A percentile compares a stretch with the other conserved stretches of the same genome.
phyloP scores from a whole-genome alignment of 1,140 invertebrate genomes.

The Diorhabda elongata region DNA sequence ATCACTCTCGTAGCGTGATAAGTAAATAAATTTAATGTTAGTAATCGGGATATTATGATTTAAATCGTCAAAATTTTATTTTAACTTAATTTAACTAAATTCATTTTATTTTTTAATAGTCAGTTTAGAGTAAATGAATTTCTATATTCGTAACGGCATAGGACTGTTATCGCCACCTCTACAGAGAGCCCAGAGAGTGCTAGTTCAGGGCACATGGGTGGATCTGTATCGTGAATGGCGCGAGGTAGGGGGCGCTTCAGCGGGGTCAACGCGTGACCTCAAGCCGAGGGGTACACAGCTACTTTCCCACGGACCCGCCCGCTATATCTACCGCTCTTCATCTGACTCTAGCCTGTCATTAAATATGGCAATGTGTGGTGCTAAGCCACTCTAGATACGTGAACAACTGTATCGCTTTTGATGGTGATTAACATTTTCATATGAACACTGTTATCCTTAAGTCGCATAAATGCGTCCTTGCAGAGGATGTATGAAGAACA shows the following conservation, averaged over 20 bases:
- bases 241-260: conserved; percentile 28
- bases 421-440: conserved; percentile 30
- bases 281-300: conserved; percentile 48
- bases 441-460: background rate
- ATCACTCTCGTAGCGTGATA: no score
- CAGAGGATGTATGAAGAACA: background rate
- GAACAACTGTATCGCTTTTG: conserved; percentile 43
- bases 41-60: no score
- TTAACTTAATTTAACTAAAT: no score
- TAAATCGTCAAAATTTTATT: no score
- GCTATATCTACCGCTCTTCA: conserved; percentile 49
- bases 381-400: conserved; percentile 42
- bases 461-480: conserved; percentile 1
- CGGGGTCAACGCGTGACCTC: conserved; percentile 48
- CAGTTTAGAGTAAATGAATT: no score
- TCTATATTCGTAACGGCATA: no score
- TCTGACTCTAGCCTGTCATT: conserved; percentile 48
- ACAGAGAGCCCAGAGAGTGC: conserved; percentile 22
- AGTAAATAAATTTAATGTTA: no score
- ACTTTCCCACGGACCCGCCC: conserved; percentile 49
- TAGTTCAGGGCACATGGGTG: conserved; percentile 41
- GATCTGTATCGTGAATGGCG: conserved; percentile 43
- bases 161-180: background rate
- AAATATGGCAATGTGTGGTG: conserved; percentile 48
- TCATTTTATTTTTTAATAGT: no score